phyloP scores from a whole-genome alignment of 2,113 vertebrate species.

The Macheiramphus alcinus region DNA sequence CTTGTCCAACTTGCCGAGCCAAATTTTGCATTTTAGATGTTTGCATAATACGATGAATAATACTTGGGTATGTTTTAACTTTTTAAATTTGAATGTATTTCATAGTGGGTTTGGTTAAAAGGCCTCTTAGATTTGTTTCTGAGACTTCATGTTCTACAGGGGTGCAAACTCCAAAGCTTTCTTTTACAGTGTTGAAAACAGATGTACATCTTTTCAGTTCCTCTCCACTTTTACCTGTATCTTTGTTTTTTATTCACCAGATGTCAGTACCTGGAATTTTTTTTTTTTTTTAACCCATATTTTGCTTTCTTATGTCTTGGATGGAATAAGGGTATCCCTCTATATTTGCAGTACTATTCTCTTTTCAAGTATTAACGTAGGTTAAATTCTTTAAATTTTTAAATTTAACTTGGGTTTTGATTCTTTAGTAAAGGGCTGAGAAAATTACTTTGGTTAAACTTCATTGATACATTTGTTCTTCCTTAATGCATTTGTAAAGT shows the following conservation, averaged over 20 bases:
- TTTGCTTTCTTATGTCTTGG: neutral
- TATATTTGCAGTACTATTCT: neutral
- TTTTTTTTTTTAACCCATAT: neutral
- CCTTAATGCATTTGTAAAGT: neutral
- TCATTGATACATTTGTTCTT: neutral
- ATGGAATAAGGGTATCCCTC: neutral
- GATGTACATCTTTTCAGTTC: neutral
- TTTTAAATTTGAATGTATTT: neutral
- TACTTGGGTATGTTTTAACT: neutral
- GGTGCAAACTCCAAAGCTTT: neutral
- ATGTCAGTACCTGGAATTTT: neutral
- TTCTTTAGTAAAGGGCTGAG: constrained; percentile 42
- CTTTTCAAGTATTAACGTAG: neutral
- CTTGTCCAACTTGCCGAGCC: constrained; percentile 91
- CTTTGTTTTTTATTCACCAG: neutral
- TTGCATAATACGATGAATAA: constrained; percentile 78
- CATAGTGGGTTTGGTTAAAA: neutral
- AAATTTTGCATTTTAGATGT: constrained; percentile 93
- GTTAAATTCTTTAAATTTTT: neutral
- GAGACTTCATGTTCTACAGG: neutral
- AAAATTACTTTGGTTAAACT: constrained; percentile 3
- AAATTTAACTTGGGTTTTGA: neutral
- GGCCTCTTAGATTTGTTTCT: neutral
- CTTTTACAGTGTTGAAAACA: neutral
- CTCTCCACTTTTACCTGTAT: neutral